Evolutionary conservation across 2,113 vertebrate species (phyloP).

Genomic region (Aphyosemion australe): DNA sequence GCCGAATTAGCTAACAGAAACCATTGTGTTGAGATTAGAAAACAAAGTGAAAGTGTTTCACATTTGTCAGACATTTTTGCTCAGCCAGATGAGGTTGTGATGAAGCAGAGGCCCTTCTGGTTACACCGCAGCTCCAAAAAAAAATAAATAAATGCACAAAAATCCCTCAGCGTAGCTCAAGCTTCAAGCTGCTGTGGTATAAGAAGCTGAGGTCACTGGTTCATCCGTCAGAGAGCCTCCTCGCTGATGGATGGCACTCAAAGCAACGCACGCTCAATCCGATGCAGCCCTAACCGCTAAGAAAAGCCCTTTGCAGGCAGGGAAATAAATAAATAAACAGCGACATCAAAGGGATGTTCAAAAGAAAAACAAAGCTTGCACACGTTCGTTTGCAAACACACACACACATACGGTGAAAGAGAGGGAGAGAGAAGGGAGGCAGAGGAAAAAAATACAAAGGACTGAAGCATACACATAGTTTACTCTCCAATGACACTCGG

Average conservation of each 20-base stretch:
- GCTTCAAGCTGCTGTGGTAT: slow-evolving; percentile 62
- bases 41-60: slow-evolving; percentile 60
- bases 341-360: slow-evolving; percentile 82
- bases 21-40: slow-evolving; percentile 39
- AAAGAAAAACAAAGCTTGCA: slow-evolving; percentile 82
- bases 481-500: slow-evolving; percentile 76
- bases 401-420: slow-evolving; percentile 48
- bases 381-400: slow-evolving; percentile 73
- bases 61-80: slow-evolving; percentile 6
- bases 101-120: slow-evolving; percentile 61
- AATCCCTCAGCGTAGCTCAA: slow-evolving; percentile 48
- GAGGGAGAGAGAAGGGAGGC: slow-evolving; percentile 47
- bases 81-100: slow-evolving; percentile 53
- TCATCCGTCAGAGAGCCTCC: slow-evolving; percentile 76
- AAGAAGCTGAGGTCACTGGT: slow-evolving; percentile 71
- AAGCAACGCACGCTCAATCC: slow-evolving; percentile 72
- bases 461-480: slow-evolving; percentile 75
- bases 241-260: slow-evolving; percentile 78
- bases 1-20: slow-evolving; percentile 24
- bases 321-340: slow-evolving; percentile 84
- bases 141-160: slow-evolving; percentile 44
- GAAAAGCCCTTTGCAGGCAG: slow-evolving; percentile 75
- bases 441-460: slow-evolving; percentile 71
- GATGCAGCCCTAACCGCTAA: slow-evolving; percentile 74
- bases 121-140: slow-evolving; percentile 60